phyloP scores from a whole-genome alignment of 1,140 invertebrate species.

The Caerostris darwini region DNA sequence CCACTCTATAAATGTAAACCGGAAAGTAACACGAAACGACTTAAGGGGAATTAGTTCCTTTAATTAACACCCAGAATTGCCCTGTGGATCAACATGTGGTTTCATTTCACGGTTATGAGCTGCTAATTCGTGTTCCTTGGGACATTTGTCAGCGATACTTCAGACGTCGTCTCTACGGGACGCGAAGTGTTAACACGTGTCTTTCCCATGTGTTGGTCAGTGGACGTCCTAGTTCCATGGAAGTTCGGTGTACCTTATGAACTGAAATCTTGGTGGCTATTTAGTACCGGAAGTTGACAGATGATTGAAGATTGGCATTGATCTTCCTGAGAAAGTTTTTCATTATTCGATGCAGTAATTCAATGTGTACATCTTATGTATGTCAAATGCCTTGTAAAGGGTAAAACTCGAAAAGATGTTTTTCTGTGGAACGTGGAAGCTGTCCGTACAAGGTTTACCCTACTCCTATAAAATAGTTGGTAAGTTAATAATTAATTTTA shows the following conservation, averaged over 20 bases:
- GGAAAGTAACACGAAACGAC: conserved; percentile 14
- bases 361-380: too few species aligned
- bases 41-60: conserved; percentile 36
- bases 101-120: conserved; percentile 35
- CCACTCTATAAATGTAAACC: conserved; percentile 3
- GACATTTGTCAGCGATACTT: conserved; percentile 12
- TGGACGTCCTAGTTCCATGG: not conserved
- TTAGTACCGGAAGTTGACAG: too few species aligned
- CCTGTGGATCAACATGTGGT: not conserved
- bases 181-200: not conserved
- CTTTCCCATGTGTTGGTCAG: not conserved
- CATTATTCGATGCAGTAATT: too few species aligned
- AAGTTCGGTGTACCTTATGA: not conserved
- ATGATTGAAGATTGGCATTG: too few species aligned
- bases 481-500: too few species aligned
- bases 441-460: too few species aligned
- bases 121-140: conserved; percentile 6
- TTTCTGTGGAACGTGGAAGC: too few species aligned
- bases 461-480: too few species aligned
- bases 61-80: conserved; percentile 47
- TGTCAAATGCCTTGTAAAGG: too few species aligned
- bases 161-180: conserved; percentile 12
- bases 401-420: too few species aligned
- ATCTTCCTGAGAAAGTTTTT: too few species aligned
- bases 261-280: too few species aligned